Base-by-base conservation (phyloP, 2,113 vertebrate species). In the Onychorhynchus coronatus region DNA sequence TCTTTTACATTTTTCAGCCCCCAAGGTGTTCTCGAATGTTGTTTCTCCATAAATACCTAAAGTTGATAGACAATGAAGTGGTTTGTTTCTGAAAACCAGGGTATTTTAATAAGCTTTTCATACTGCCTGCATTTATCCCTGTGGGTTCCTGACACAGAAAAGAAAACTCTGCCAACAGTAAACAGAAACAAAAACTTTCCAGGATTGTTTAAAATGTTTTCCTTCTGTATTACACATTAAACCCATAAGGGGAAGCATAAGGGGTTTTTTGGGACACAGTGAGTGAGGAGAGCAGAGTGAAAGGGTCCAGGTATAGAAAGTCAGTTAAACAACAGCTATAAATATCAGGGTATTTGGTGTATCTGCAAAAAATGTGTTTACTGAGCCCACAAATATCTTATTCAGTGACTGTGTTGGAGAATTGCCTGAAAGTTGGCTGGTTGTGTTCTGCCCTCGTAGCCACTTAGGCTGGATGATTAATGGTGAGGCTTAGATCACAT, bases 381-480 rank as follows among this genome's bases (percentile, higher is more conserved):
- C 3, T 49, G n/a, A 88, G 37, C 49, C 44, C 7, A 1, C 25
- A 42, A 2, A 7, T 14, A 4, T 1, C 67, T 66, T 3, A 14
- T 21, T 20, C 42, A 42, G 17, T 2, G 59, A 3, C 2, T 47
- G 1, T 39, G 2, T 8, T 27, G 44, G 44, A 6, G 25, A 6
- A 0, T 20, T 16, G 46, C 63, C 86, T 31, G 8, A 2, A 5
- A 18, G 15, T 1, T 11, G 20, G 9, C 62, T 44, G 30, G 28
- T 9, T 18, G 67, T 24, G 0, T 17, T 68, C 6, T 55, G 74
- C 46, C 6, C 56, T 17, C 42, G 2, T 17, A 21, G 56, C 19
- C 83, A 9, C 0, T 0, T 0, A 3, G 61, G 6, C 3, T 33
- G 33, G 21, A 5, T 11, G 10, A 1, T n/a, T 6, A 27, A 0